Percentiles rank a stretch among this genome's conserved stretches.
phyloP scores from a whole-genome alignment of 2,797 vertebrate genomes.

The Lerista edwardsae region DNA sequence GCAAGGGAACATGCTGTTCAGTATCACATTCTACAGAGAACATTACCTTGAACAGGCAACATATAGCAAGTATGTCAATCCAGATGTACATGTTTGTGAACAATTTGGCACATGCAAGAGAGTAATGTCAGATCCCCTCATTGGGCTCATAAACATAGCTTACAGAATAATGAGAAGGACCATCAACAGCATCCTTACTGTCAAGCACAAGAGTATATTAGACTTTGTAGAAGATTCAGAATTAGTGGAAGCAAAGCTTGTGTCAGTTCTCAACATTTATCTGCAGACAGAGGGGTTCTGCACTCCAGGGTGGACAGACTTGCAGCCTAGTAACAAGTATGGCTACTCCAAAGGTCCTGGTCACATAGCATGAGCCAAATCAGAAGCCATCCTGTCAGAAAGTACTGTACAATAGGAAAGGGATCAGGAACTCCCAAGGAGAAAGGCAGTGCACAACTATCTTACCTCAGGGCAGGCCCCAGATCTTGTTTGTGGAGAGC shows the following conservation, averaged over 20 bases:
- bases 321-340: background rate
- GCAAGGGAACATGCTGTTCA: slow-evolving; percentile 17
- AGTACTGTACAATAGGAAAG: background rate
- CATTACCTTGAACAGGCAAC: background rate
- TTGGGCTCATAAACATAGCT: background rate
- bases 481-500: slow-evolving; percentile 89
- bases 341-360: background rate
- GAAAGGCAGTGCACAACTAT: background rate
- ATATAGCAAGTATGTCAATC: background rate
- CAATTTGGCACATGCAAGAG: background rate
- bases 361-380: background rate
- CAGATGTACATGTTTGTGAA: background rate
- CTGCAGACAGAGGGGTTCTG: background rate
- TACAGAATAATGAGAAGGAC: background rate
- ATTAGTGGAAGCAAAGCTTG: background rate
- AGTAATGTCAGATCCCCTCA: background rate
- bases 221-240: background rate
- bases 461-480: slow-evolving; percentile 88
- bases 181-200: background rate
- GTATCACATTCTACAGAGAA: background rate
- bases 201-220: background rate
- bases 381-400: background rate
- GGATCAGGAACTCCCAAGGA: background rate
- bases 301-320: background rate
- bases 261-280: background rate